Evolutionary conservation across 2,797 vertebrate genomes (phyloP).

Genomic region (Parambassis ranga): DNA sequence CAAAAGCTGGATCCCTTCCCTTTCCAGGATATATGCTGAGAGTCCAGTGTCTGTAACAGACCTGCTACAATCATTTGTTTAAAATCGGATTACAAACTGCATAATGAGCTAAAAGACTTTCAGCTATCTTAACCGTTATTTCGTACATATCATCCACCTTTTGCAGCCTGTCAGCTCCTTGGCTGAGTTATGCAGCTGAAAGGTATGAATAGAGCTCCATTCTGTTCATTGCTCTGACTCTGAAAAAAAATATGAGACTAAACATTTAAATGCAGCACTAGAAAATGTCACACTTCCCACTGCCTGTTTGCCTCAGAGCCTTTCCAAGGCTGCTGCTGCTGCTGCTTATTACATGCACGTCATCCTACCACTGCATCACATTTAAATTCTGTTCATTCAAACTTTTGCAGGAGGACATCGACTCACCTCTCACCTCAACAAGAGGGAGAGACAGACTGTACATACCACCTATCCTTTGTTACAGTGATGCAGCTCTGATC

Average conservation of each 20-base stretch:
- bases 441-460: too few species aligned
- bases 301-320: constrained; percentile 17
- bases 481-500: too few species aligned
- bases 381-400: constrained; percentile 25
- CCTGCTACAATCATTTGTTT: neutral
- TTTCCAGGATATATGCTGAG: too few species aligned
- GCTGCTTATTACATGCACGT: constrained; percentile 25
- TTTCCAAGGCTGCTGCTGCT: constrained; percentile 11
- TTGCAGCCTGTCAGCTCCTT: neutral
- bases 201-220: neutral
- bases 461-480: too few species aligned
- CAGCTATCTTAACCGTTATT: neutral
- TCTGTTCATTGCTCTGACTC: constrained; percentile 67
- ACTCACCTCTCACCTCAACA: constrained; percentile 16
- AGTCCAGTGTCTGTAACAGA: too few species aligned
- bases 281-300: constrained; percentile 55
- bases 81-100: neutral
- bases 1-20: too few species aligned
- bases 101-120: neutral
- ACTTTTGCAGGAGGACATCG: constrained; percentile 25
- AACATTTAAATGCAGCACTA: constrained; percentile 37
- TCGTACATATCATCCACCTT: neutral
- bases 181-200: neutral
- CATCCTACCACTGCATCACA: constrained; percentile 17
- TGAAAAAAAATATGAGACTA: constrained; percentile 20